These are phyloP conservation scores for Ochropleura leucogaster DNA, from an alignment of 2,888 invertebrate species.

Conservation along the genomic window DNA sequence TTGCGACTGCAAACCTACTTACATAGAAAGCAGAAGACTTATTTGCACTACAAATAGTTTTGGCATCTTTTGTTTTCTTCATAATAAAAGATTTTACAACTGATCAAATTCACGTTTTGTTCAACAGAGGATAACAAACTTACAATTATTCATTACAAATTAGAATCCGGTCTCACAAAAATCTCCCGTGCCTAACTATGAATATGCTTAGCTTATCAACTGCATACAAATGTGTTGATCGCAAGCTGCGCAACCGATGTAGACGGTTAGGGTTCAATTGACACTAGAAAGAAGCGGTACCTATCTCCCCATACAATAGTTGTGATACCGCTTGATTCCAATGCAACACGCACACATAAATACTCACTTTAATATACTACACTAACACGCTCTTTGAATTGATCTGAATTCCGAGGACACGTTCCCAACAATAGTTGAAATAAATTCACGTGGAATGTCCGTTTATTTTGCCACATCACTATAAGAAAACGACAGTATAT, in stretches of 20 bases:
- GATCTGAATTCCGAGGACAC: conserved; percentile 53
- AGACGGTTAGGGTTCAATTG: conserved; percentile 56
- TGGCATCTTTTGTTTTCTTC: conserved; percentile 26
- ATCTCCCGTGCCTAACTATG: conserved; percentile 2
- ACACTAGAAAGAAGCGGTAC: conserved; percentile 44
- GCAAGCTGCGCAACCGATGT: conserved; percentile 30
- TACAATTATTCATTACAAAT: conserved; percentile 7
- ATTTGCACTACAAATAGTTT: conserved; percentile 25
- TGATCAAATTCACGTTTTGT: conserved; percentile 43
- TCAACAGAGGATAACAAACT: conserved; percentile 43
- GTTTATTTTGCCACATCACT: conserved; percentile 32
- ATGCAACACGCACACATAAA: conserved; percentile 27
- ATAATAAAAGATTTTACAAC: conserved; percentile 39
- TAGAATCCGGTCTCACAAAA: conserved; percentile 8
- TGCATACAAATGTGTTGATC: conserved; percentile 23
- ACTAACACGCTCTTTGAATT: conserved; percentile 43
- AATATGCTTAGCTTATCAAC: conserved; percentile 7
- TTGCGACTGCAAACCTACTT: neutral
- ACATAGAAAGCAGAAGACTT: neutral
- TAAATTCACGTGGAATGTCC: conserved; percentile 25
- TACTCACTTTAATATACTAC: conserved; percentile 10
- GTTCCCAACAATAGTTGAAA: conserved; percentile 32
- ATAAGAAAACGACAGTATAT: conserved; percentile 25
- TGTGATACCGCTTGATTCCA: conserved; percentile 22
- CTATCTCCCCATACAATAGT: conserved; percentile 34